Conservation (phyloP, 2,797 vertebrate genomes). For the Ctenosaura bakeri region DNA sequence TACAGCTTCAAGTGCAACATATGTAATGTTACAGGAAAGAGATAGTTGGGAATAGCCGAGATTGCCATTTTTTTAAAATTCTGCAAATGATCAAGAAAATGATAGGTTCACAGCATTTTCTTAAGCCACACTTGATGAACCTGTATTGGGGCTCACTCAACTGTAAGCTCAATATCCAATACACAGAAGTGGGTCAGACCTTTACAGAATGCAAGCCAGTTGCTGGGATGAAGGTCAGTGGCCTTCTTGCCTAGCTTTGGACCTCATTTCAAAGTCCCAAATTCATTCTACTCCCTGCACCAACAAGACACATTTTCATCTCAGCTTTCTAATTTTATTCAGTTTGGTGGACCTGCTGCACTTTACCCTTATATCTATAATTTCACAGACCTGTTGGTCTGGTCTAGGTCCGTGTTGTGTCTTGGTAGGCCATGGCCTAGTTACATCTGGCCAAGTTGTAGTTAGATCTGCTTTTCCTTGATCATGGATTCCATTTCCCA, state of each 20-base stretch:
- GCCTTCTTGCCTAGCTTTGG: not conserved
- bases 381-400: not conserved
- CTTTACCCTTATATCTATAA: not conserved
- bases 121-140: not conserved
- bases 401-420: not conserved
- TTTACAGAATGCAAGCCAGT: not conserved
- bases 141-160: not conserved
- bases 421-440: not conserved
- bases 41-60: not conserved
- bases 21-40: not conserved
- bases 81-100: not conserved
- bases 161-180: not conserved
- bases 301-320: not conserved
- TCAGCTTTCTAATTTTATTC: not conserved
- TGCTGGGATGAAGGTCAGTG: not conserved
- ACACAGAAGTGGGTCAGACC: not conserved
- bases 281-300: too few relatives aligned
- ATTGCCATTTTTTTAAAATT: not conserved
- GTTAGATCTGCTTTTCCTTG: not conserved
- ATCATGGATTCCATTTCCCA: not conserved
- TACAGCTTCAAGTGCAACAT: not conserved
- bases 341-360: not conserved
- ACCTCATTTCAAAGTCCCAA: not conserved
- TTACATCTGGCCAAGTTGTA: not conserved
- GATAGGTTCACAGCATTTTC: not conserved